These are phyloP conservation scores for Rhodophaea formosa DNA, from an alignment of 2,888 invertebrate genomes.

Conservation along the genomic window DNA sequence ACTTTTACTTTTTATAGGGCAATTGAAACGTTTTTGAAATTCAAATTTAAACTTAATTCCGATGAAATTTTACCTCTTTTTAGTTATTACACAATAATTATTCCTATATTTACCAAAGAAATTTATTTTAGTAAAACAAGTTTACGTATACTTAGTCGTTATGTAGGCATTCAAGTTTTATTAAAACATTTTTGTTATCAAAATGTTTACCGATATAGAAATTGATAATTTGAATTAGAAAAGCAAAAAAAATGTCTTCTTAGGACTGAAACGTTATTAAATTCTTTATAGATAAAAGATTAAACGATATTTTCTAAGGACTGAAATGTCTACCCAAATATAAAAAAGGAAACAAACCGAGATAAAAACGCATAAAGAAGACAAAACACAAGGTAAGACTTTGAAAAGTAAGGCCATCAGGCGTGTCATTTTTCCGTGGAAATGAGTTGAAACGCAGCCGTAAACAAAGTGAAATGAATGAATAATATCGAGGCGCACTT, in stretches of 20 bases:
- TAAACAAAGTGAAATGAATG: conserved; percentile 19
- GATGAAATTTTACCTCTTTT: too few species aligned
- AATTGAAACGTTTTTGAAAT: neutral
- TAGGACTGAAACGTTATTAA: too few species aligned
- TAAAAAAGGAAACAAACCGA: neutral
- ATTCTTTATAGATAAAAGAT: too few species aligned
- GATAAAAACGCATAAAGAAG: neutral
- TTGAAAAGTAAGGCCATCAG: conserved; percentile 9
- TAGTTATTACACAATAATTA: too few species aligned
- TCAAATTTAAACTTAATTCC: neutral
- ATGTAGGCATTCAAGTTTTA: too few species aligned
- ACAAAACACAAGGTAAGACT: conserved; percentile 7
- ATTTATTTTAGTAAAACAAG: too few species aligned
- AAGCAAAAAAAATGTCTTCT: too few species aligned
- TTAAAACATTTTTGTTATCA: too few species aligned
- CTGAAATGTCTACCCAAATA: neutral
- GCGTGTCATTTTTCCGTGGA: conserved; percentile 8
- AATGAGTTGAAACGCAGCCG: conserved; percentile 9
- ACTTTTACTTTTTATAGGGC: neutral
- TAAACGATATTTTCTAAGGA: neutral
- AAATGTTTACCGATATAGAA: too few species aligned
- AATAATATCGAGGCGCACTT: conserved; percentile 14
- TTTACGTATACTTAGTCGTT: too few species aligned
- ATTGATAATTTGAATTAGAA: too few species aligned
- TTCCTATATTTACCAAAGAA: too few species aligned